Conservation (phyloP, 1,140 invertebrate genomes). For the Leptoteleia sp. region DNA sequence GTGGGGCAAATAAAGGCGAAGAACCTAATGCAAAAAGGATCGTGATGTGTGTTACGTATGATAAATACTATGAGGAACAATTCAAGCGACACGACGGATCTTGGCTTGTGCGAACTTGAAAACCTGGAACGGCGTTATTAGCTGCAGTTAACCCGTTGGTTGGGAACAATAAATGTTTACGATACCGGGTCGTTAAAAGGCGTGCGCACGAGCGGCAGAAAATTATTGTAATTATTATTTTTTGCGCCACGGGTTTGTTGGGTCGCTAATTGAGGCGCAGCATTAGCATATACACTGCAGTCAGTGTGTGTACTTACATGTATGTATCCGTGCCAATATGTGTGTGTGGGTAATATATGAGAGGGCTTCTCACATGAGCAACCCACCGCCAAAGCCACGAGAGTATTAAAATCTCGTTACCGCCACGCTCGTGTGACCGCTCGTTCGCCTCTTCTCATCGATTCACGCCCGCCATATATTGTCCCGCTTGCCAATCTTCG, state of each 20-base stretch:
- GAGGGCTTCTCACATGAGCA: conserved; percentile 61
- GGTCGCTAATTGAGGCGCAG: conserved; percentile 70
- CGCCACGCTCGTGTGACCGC: conserved; percentile 66
- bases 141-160: conserved; percentile 21
- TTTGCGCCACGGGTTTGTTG: conserved; percentile 56
- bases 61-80: conserved; percentile 4
- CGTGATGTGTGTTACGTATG: no score
- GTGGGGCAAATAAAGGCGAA: no score
- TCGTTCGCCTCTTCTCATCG: conserved; percentile 63
- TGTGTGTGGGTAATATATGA: conserved; percentile 63
- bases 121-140: conserved; percentile 39
- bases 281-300: conserved; percentile 71
- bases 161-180: conserved; percentile 55
- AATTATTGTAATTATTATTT: conserved; percentile 63
- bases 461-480: conserved; percentile 54
- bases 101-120: conserved; percentile 17
- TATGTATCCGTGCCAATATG: no score
- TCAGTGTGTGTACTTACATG: conserved; percentile 37
- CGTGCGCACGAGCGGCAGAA: conserved; percentile 25
- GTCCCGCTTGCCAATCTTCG: conserved; percentile 59
- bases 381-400: conserved; percentile 59
- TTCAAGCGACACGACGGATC: conserved; percentile 7
- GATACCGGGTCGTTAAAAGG: conserved; percentile 46
- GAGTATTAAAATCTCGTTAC: conserved; percentile 72
- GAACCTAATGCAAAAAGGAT: conserved; percentile 5